Conservation (phyloP, 2,888 invertebrate genomes). For the Esperia sulphurella region DNA sequence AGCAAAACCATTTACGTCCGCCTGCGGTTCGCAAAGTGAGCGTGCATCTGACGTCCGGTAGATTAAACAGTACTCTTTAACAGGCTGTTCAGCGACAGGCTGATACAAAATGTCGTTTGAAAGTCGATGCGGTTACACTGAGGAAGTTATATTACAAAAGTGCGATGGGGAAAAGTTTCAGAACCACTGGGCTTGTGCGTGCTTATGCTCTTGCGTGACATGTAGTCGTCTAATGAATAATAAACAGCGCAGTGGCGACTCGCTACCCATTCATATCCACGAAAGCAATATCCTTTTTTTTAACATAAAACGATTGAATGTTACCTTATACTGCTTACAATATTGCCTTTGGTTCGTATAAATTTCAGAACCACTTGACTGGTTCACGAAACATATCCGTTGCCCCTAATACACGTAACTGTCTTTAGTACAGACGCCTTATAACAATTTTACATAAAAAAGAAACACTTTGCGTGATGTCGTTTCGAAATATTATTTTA, state of each 20-base stretch:
- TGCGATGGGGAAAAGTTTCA: slow-evolving; percentile 54
- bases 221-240: slow-evolving; percentile 74
- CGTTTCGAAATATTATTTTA: slow-evolving; percentile 66
- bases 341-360: slow-evolving; percentile 45
- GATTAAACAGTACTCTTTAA: slow-evolving; percentile 34
- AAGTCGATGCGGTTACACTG: slow-evolving; percentile 15
- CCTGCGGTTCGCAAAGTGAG: slow-evolving; percentile 46
- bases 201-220: slow-evolving; percentile 69
- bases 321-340: slow-evolving; percentile 45
- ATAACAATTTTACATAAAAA: slow-evolving; percentile 40
- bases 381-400: slow-evolving; percentile 24
- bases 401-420: slow-evolving; percentile 28
- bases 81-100: not conserved
- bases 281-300: slow-evolving; percentile 63
- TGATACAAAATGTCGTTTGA: slow-evolving; percentile 7
- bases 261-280: slow-evolving; percentile 72
- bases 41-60: slow-evolving; percentile 37
- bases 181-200: slow-evolving; percentile 66
- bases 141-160: slow-evolving; percentile 30
- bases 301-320: slow-evolving; percentile 59
- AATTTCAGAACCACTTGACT: slow-evolving; percentile 31
- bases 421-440: slow-evolving; percentile 23
- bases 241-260: slow-evolving; percentile 69
- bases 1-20: slow-evolving; percentile 37
- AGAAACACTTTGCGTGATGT: slow-evolving; percentile 64